phyloP scores from a whole-genome alignment of 2,888 invertebrate species.

The Scrobipalpa costella region DNA sequence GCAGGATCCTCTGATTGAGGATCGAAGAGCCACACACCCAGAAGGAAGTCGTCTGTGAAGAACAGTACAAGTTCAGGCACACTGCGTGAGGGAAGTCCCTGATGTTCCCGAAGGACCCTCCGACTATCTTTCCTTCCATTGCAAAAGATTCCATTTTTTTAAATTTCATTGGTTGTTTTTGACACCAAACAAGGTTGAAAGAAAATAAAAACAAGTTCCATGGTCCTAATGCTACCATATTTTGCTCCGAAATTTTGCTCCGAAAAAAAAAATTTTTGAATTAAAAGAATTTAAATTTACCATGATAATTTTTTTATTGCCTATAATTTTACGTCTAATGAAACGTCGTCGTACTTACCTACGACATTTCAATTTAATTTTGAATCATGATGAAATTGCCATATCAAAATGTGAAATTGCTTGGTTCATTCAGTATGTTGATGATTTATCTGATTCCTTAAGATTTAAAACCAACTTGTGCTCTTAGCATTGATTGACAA shows the following conservation, averaged over 20 bases:
- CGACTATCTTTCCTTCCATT: conserved; percentile 9
- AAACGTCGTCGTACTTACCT: no score
- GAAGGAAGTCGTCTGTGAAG: neutral
- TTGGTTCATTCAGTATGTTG: no score
- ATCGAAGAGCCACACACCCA: conserved; percentile 1
- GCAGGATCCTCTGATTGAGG: neutral
- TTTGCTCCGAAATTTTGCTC: no score
- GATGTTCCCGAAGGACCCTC: neutral
- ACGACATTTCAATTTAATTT: no score
- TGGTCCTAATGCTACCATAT: neutral
- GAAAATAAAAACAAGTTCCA: neutral
- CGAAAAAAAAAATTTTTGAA: neutral
- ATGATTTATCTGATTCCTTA: no score
- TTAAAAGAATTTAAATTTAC: neutral
- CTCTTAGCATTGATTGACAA: no score
- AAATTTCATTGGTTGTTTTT: neutral
- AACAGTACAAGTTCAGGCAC: neutral
- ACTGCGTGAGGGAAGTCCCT: neutral
- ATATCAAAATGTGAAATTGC: no score
- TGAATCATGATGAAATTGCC: no score
- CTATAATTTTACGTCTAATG: neutral
- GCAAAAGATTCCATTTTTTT: no score
- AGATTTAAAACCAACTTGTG: no score
- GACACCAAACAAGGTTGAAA: neutral
- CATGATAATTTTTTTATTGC: neutral